phyloP scores from a whole-genome alignment of 2,113 vertebrate species.

The Corythornis vintsioides region DNA sequence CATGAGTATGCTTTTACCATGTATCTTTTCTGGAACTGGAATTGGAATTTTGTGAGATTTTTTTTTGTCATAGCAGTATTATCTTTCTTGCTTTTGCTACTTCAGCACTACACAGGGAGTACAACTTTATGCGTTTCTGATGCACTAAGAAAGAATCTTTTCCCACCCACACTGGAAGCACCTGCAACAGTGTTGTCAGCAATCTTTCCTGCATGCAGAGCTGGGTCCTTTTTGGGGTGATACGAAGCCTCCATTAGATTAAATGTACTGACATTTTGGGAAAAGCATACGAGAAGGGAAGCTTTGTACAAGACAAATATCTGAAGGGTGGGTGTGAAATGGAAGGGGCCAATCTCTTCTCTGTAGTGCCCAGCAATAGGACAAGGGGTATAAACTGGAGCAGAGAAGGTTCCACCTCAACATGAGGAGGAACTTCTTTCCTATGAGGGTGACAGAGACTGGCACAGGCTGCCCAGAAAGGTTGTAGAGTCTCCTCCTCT shows the following conservation, averaged over 20 bases:
- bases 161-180: not conserved
- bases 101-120: not conserved
- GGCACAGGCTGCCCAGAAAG: too few species aligned
- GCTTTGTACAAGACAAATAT: fast-evolving
- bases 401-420: too few species aligned
- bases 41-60: not conserved
- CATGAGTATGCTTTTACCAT: fast-evolving
- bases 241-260: fast-evolving
- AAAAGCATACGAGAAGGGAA: fast-evolving
- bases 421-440: too few species aligned
- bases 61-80: not conserved
- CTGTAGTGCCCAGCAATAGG: too few species aligned
- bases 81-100: not conserved
- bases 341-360: too few species aligned
- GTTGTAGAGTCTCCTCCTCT: too few species aligned
- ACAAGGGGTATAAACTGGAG: too few species aligned
- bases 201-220: not conserved
- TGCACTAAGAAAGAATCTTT: not conserved
- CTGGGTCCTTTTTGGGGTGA: not conserved
- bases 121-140: not conserved
- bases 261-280: fast-evolving
- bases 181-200: not conserved
- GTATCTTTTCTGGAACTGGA: not conserved
- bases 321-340: too few species aligned
- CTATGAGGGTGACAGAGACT: too few species aligned